Evolutionary conservation across 2,113 vertebrate species (phyloP), one percentile per base, ranked within the genome.

Genomic region (Semnornis frantzii): DNA sequence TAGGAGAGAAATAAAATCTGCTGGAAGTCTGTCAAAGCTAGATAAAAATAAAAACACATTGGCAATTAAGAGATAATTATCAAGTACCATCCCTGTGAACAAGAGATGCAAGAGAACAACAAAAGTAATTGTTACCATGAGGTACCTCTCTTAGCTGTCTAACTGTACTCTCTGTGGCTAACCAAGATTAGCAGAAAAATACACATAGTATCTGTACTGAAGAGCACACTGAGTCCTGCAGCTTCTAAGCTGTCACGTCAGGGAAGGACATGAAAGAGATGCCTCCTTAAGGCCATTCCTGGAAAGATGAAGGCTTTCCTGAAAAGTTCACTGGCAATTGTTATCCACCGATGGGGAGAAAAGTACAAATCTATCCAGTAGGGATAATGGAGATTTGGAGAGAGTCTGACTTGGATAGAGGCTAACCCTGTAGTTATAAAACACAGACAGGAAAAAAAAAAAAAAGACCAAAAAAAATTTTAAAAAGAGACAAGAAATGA

Each of bases 31-130:
- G 85, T 68, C 87, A 90, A 44, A 91, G 85, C 62, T 72, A 39
- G 48, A 85, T 78, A 95, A 92, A 94, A 92, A 91, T 84, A 92
- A 93, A 90, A 88, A 31, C 70, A 90, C 27, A 30, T 14, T 80
- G 52, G 57, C 39, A 77, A n/a, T 71, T 68, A 57, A 69, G 27
- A 55, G 44, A 59, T 57, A 93, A 93, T 92, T 58, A 92, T 81
- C 60, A 91, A 82, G 57, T 17, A 90, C 34, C 31, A n/a, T 16
- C 34, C 50, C 33, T 11, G 9, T 3, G 44, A 93, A 89, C 2
- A 9, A 94, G 83, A n/a, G 44, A 92, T 65, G n/a, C 54, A 85
- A 54, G 42, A 76, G 62, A 76, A 77, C 19, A 46, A 66, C 44
- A 77, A 19, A 75, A 74, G 50, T 24, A 60, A 65, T 34, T 68